Conservation (phyloP, 2,888 invertebrate species). For the Amblyteles armatorius region DNA sequence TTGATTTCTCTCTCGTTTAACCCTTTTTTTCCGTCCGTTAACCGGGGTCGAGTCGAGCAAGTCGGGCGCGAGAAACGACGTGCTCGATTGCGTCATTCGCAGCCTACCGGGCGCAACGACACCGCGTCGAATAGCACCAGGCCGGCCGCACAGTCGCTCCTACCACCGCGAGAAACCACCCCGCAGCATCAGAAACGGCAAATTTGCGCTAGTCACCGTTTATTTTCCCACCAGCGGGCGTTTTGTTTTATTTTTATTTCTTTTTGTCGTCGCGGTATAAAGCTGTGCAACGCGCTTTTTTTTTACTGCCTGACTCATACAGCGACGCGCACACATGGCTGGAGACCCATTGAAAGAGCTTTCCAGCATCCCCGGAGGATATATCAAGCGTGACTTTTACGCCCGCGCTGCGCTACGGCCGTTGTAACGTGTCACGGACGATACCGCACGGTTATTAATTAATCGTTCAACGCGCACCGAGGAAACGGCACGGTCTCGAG, state of each 20-base stretch:
- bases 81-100: conserved; percentile 48
- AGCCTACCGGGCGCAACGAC: conserved; percentile 28
- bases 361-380: conserved; percentile 37
- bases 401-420: conserved; percentile 30
- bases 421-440: conserved; percentile 66
- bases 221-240: conserved; percentile 50
- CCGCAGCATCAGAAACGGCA: conserved; percentile 42
- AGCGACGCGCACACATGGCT: conserved; percentile 2
- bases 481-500: conserved; percentile 20
- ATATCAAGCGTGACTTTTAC: conserved; percentile 69
- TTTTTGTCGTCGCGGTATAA: conserved; percentile 29
- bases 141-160: neutral
- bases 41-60: conserved; percentile 20
- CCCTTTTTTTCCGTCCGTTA: conserved; percentile 2
- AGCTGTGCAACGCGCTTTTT: conserved; percentile 29
- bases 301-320: conserved; percentile 24
- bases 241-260: conserved; percentile 29
- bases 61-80: conserved; percentile 35
- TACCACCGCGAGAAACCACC: neutral
- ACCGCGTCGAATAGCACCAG: conserved; percentile 39
- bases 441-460: conserved; percentile 66
- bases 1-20: conserved; percentile 9
- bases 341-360: conserved; percentile 42
- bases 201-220: conserved; percentile 69
- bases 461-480: conserved; percentile 51